phyloP scores from a whole-genome alignment of 2,113 vertebrate genomes.

The Gadus macrocephalus region DNA sequence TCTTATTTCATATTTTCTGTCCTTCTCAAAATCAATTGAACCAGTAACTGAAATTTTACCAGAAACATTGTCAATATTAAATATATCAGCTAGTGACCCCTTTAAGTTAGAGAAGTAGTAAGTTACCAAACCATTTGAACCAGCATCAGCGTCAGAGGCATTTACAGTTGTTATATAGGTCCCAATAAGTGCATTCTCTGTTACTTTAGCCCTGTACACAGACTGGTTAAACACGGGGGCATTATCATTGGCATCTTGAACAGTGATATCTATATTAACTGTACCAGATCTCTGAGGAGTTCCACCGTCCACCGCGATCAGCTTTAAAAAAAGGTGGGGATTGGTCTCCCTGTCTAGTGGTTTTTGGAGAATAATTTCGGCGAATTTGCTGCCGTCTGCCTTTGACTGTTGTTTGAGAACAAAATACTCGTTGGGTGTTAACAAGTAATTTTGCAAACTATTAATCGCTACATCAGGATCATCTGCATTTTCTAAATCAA shows the following conservation, averaged over 20 bases:
- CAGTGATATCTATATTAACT: conserved; percentile 44
- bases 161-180: conserved; percentile 51
- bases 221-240: conserved; percentile 56
- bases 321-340: conserved; percentile 34
- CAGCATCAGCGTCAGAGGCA: conserved; percentile 55
- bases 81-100: conserved; percentile 12
- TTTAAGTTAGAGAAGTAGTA: conserved; percentile 42
- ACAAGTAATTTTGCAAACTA: conserved; percentile 68
- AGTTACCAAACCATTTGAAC: conserved; percentile 36
- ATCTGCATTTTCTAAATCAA: conserved; percentile 73
- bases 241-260: conserved; percentile 56
- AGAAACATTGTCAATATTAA: conserved; percentile 43
- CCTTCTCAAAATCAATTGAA: conserved; percentile 59
- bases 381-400: no score
- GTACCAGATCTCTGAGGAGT: conserved; percentile 53
- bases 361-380: conserved; percentile 71
- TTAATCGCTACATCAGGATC: conserved; percentile 64
- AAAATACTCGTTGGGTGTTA: conserved; percentile 36
- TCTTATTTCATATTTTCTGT: conserved; percentile 52
- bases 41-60: conserved; percentile 48
- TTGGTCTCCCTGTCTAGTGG: conserved; percentile 60
- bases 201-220: conserved; percentile 42
- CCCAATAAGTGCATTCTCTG: conserved; percentile 38
- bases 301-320: conserved; percentile 59
- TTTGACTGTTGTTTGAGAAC: no score